Conservation (phyloP, 2,888 invertebrate species). For the Polyploca ridens region DNA sequence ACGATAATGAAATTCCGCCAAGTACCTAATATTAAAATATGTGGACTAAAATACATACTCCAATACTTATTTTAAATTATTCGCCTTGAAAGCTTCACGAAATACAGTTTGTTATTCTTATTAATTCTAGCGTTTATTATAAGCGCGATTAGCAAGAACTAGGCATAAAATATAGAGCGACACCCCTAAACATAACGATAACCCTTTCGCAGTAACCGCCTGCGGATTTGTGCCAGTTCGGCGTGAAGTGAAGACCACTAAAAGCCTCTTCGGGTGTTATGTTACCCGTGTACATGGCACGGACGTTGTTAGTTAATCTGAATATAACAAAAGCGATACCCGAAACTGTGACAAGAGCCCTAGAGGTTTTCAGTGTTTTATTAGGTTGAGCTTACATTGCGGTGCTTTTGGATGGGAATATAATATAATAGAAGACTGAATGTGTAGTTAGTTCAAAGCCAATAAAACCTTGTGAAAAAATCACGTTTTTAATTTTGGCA, state of each 20-base stretch:
- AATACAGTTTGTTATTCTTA: no score
- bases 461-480: not conserved
- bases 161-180: slow-evolving; percentile 7
- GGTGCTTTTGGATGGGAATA: not conserved
- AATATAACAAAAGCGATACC: slow-evolving; percentile 1
- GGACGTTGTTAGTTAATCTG: slow-evolving; percentile 6
- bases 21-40: no score
- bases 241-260: slow-evolving; percentile 15
- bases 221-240: slow-evolving; percentile 8
- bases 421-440: not conserved
- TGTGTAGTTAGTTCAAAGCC: not conserved
- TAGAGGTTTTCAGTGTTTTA: not conserved
- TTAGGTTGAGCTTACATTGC: not conserved
- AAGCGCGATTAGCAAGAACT: slow-evolving; percentile 1
- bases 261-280: slow-evolving; percentile 19
- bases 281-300: slow-evolving; percentile 14
- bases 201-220: slow-evolving; percentile 13
- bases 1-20: no score
- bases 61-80: no score
- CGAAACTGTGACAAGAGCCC: slow-evolving; percentile 3
- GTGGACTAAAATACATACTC: not conserved
- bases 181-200: slow-evolving; percentile 13
- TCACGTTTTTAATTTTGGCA: not conserved
- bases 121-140: not conserved
- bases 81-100: no score